Evolutionary conservation across 2,888 invertebrate species (phyloP).

Genomic region (Heliconius erato): DNA sequence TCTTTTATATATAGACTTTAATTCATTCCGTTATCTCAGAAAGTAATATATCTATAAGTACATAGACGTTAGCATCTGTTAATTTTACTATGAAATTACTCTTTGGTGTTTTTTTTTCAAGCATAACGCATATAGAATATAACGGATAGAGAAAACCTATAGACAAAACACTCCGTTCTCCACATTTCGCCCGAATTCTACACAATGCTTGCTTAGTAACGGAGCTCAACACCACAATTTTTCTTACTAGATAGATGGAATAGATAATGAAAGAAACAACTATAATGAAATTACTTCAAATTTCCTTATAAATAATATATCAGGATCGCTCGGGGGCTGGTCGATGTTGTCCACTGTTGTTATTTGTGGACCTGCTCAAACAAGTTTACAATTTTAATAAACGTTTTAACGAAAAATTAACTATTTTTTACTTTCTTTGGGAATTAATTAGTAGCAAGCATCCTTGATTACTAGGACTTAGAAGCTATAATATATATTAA

Average conservation of each 20-base stretch:
- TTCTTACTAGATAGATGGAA: neutral
- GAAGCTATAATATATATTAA: too few relatives aligned
- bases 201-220: neutral
- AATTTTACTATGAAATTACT: too few relatives aligned
- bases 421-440: too few relatives aligned
- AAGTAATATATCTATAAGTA: too few relatives aligned
- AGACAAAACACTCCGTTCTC: neutral
- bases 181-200: too few relatives aligned
- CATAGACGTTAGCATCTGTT: too few relatives aligned
- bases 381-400: neutral
- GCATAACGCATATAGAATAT: too few relatives aligned
- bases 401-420: neutral
- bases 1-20: too few relatives aligned
- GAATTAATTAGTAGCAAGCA: too few relatives aligned
- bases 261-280: neutral
- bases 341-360: slow-evolving; percentile 74
- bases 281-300: slow-evolving; percentile 65
- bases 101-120: too few relatives aligned
- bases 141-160: neutral
- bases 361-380: slow-evolving; percentile 73
- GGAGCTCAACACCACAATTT: neutral
- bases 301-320: slow-evolving; percentile 77
- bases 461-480: too few relatives aligned
- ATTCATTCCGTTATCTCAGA: too few relatives aligned
- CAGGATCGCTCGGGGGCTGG: slow-evolving; percentile 75